Conservation (phyloP, 2,113 vertebrate species). For the Cebidichthys violaceus region DNA sequence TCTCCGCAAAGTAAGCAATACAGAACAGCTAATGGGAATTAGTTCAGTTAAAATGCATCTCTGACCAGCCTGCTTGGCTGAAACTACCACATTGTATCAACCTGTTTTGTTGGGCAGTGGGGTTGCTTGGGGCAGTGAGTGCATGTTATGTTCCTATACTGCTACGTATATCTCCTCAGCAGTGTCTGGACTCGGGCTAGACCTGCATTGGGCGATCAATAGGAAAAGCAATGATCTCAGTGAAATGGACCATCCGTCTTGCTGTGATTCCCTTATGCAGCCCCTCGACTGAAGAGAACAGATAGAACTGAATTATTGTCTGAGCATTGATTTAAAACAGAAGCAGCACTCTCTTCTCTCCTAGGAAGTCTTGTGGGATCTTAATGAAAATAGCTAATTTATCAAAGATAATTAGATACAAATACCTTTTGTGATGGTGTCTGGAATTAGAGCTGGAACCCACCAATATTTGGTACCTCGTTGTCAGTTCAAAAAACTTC, state of each 20-base stretch:
- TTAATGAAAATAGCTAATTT: constrained; percentile 42
- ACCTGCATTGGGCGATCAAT: constrained; percentile 70
- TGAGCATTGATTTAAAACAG: constrained; percentile 62
- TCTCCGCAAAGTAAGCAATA: constrained; percentile 8
- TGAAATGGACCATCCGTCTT: constrained; percentile 73
- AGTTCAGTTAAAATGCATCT: constrained; percentile 7
- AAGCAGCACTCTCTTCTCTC: constrained; percentile 35
- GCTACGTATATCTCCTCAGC: constrained; percentile 33
- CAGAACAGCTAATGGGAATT: constrained; percentile 23
- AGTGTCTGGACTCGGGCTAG: constrained; percentile 56
- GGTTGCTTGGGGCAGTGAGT: constrained; percentile 31
- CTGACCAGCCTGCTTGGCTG: constrained; percentile 7
- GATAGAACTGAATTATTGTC: constrained; percentile 71
- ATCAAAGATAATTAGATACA: constrained; percentile 1
- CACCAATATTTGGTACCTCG: background rate
- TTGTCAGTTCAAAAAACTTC: background rate
- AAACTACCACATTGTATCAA: constrained; percentile 14
- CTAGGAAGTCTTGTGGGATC: constrained; percentile 21
- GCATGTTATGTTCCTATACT: constrained; percentile 40
- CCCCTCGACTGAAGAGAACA: constrained; percentile 40
- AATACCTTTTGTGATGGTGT: constrained; percentile 2
- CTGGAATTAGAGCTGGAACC: background rate
- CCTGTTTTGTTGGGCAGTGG: background rate
- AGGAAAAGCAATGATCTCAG: constrained; percentile 72
- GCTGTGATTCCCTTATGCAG: constrained; percentile 61